phyloP scores from a whole-genome alignment of 2,113 vertebrate species.

The Alces alces region DNA sequence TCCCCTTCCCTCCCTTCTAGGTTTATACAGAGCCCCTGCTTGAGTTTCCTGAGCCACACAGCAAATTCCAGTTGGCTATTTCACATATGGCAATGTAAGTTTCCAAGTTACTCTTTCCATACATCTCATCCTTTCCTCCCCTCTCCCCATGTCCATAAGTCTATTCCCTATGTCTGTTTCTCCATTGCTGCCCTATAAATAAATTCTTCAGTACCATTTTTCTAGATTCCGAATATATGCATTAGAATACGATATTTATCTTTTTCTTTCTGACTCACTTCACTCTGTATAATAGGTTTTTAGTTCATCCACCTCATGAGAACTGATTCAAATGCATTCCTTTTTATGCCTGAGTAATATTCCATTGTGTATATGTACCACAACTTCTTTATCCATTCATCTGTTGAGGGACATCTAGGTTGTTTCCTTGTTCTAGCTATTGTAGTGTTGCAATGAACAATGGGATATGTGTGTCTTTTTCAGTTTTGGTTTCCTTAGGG shows the following conservation, averaged over 20 bases:
- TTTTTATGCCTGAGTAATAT: background rate
- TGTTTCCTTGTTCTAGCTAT: background rate
- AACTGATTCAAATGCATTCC: background rate
- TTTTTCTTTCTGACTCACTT: background rate
- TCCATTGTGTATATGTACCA: background rate
- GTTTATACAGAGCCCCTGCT: background rate
- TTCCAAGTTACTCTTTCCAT: background rate
- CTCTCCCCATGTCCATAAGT: background rate
- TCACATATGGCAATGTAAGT: background rate
- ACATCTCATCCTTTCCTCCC: background rate
- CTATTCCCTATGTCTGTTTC: background rate
- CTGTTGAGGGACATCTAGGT: background rate
- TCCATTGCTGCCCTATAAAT: background rate
- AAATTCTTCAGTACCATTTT: background rate
- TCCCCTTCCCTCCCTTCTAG: background rate
- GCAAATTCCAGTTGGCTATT: background rate
- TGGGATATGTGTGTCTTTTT: background rate
- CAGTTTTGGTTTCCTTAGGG: background rate
- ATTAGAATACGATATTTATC: background rate
- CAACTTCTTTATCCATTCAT: background rate
- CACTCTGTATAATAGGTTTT: background rate
- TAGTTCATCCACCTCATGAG: background rate
- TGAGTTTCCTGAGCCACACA: background rate
- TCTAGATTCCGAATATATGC: background rate
- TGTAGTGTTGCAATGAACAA: background rate